phyloP scores from a whole-genome alignment of 1,140 invertebrate species.

The Araneus ventricosus region DNA sequence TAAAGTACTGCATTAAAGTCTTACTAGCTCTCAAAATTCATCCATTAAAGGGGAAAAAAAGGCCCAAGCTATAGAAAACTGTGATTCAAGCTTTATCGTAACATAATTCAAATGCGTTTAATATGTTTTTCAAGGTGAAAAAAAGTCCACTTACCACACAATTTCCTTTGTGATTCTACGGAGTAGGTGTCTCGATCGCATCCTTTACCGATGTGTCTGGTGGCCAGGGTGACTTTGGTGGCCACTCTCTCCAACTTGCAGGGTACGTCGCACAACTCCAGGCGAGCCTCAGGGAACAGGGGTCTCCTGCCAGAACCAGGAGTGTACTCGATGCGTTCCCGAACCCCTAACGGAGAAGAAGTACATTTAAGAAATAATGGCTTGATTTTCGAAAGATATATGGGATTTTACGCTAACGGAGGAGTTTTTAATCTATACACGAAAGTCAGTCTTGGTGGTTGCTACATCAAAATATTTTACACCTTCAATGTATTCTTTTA shows the following conservation, averaged over 20 bases:
- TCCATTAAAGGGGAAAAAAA: no score
- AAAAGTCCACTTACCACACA: conserved; percentile 85
- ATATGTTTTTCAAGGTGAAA: not conserved
- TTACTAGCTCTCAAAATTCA: no score
- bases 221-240: conserved; percentile 86
- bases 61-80: no score
- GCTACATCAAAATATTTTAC: no score
- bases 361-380: no score
- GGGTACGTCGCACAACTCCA: conserved; percentile 93
- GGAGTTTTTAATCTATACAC: no score
- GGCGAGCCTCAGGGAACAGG: conserved; percentile 90
- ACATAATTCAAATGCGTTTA: not conserved
- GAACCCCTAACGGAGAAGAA: conserved; percentile 84
- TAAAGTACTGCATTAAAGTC: no score
- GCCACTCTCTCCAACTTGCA: conserved; percentile 85
- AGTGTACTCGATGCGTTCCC: conserved; percentile 93
- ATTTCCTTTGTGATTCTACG: conserved; percentile 91
- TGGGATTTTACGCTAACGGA: no score
- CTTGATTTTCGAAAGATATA: no score
- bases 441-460: no score
- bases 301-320: conserved; percentile 89
- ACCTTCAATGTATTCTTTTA: no score
- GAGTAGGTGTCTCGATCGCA: conserved; percentile 96
- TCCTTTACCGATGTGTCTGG: conserved; percentile 91
- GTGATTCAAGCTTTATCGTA: no score